These are phyloP conservation scores for Siniperca undulata DNA, from an alignment of 2,797 vertebrate species.

Conservation along the genomic window DNA sequence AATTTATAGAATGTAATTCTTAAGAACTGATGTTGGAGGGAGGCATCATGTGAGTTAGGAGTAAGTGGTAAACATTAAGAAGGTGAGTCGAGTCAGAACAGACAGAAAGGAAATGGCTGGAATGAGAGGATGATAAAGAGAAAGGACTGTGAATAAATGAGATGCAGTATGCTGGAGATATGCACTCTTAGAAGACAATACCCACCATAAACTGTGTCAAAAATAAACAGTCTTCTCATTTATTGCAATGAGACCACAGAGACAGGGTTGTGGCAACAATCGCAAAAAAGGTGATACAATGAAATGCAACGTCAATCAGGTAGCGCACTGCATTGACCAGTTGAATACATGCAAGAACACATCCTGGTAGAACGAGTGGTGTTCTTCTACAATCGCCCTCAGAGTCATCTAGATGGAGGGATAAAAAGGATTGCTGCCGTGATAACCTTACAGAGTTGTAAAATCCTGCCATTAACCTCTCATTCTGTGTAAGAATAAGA, in stretches of 20 bases:
- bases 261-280: no score
- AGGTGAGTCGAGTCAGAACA: neutral
- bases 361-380: neutral
- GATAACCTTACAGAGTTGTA: neutral
- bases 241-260: neutral
- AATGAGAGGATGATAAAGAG: constrained; percentile 1
- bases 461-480: neutral
- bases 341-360: no score
- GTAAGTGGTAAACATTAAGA: neutral
- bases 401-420: neutral
- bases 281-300: neutral
- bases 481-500: neutral
- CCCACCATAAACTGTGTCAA: neutral
- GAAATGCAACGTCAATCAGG: neutral
- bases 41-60: neutral
- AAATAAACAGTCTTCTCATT: neutral
- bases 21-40: neutral
- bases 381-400: neutral
- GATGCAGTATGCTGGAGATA: neutral
- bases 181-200: neutral
- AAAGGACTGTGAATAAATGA: neutral
- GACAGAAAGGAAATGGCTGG: neutral
- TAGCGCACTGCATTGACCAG: no score
- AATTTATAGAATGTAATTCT: constrained; percentile 3
- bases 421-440: neutral